phyloP scores from a whole-genome alignment of 2,888 invertebrate species.

The Flexamia atlantica region DNA sequence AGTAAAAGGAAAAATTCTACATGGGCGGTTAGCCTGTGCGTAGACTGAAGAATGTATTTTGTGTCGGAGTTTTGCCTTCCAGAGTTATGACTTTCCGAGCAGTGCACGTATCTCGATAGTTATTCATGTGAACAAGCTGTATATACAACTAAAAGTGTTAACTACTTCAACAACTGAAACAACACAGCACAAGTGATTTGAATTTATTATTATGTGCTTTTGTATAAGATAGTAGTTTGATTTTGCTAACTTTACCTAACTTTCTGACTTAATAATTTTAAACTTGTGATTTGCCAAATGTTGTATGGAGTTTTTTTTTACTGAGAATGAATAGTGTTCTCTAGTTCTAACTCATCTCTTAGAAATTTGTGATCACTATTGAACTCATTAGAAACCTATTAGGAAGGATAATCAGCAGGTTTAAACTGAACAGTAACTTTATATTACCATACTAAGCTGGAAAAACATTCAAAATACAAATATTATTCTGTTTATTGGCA shows the following conservation, averaged over 20 bases:
- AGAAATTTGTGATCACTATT: conserved; percentile 4
- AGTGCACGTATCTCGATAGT: neutral
- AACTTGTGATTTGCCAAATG: neutral
- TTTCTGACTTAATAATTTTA: neutral
- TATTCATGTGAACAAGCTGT: neutral
- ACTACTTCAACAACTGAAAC: neutral
- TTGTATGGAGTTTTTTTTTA: neutral
- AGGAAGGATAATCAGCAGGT: neutral
- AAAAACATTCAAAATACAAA: neutral
- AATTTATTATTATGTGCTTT: neutral
- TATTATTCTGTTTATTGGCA: too few relatives aligned
- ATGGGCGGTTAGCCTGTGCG: too few relatives aligned
- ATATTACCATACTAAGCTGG: too few relatives aligned
- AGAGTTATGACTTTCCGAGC: neutral
- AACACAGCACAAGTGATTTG: neutral
- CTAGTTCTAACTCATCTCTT: neutral
- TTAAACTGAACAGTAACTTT: too few relatives aligned
- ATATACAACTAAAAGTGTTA: neutral
- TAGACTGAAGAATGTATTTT: too few relatives aligned
- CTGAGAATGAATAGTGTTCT: neutral
- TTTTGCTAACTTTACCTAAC: neutral
- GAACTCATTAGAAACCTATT: neutral
- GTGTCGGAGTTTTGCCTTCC: too few relatives aligned
- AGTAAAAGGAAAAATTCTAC: too few relatives aligned
- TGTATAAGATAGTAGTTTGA: neutral